Base-by-base conservation (phyloP, 2,888 invertebrate species). In the Eristalis tenax region DNA sequence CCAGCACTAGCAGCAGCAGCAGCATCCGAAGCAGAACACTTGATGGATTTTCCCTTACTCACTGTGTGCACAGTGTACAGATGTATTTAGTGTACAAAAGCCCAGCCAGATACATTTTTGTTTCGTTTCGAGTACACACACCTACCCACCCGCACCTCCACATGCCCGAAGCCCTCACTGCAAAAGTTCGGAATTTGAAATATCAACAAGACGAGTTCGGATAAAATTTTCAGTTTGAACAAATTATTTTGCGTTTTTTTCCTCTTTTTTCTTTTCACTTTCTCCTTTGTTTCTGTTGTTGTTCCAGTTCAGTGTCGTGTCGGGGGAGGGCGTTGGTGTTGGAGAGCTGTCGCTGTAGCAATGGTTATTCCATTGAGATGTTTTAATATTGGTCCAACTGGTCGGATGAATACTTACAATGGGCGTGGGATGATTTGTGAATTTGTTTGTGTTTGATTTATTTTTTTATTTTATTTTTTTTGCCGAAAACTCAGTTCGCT, bases 1-100 rank as follows among this genome's bases (percentile, higher is more conserved):
- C 32, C n/a, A 61, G 18, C 11, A 56, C 3, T n/a, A 57, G 22
- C 13, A 57, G 18, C 50, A 57, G 18, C 1, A 23, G 13, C 15
- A 61, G 40, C 15, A 61, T 1, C 61, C 59, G 56, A 18, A 68
- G 56, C 18, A 4, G 8, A 86, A 86, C 83, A 86, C 86, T 82
- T 86, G 82, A 86, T 68, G 86, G 86, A 86, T 86, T 86, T 86
- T 86, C 82, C 86, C 82, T 78, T 75, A 18, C 82, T 18, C 50
- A 50, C 50, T 6, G 50, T 65, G 69, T 59, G 73, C 28, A 69
- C 18, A 50, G 32, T 28, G 32, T 63, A 63, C 59, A 50, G 15
- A 56, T 50, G 32, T 43, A n/a, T 50, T 63, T 32, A 63, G 61
- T 56, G 68, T 18, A 50, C 40, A 13, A 57, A 38, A 66, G 38